A percentile compares a stretch with the other conserved stretches of the same genome.
Conservation (phyloP, 2,113 vertebrate species). For the Andinoacara biseriatus region DNA sequence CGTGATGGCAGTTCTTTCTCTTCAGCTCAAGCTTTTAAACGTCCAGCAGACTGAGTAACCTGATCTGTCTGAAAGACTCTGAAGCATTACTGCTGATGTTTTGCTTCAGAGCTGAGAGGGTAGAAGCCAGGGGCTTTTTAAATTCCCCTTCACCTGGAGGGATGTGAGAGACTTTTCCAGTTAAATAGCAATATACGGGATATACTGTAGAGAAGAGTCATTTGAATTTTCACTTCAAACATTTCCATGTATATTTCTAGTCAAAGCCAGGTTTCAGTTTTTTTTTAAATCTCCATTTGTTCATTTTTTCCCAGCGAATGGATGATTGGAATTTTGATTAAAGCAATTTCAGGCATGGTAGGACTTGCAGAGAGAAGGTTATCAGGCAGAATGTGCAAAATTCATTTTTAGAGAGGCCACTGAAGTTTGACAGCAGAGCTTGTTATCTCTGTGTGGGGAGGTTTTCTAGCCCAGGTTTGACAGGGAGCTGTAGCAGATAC, state of each 20-base stretch:
- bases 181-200: background rate
- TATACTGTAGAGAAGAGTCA: background rate
- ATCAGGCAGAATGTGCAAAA: conserved; percentile 4
- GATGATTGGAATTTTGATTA: conserved; percentile 15
- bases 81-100: background rate
- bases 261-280: background rate
- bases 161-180: background rate
- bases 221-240: background rate
- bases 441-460: conserved; percentile 12
- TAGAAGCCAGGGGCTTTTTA: background rate
- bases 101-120: background rate
- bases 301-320: background rate
- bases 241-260: background rate
- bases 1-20: background rate
- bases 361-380: background rate
- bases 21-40: background rate
- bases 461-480: background rate
- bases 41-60: background rate
- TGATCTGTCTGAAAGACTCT: background rate
- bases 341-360: conserved; percentile 1
- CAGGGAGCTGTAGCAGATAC: background rate
- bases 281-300: background rate
- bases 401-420: background rate
- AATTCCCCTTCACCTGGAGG: background rate
- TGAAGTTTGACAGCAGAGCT: background rate